Evolutionary conservation across 2,113 vertebrate genomes (phyloP), one percentile per base, ranked within the genome.

Genomic region (Oenanthe oenanthe): DNA sequence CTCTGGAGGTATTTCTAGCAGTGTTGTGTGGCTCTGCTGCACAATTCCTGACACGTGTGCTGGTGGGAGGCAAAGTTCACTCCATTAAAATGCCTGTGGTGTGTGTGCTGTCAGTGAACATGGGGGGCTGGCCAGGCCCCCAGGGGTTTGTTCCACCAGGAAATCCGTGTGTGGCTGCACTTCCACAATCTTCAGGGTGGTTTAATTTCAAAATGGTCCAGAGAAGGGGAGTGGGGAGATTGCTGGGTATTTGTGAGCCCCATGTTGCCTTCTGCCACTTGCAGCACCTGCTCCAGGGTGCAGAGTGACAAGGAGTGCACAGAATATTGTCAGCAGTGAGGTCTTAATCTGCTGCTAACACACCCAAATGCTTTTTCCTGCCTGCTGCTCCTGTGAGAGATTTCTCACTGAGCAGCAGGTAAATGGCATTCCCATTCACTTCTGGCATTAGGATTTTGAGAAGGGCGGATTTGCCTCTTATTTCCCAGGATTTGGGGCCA

Each of bases 201-300:
- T 79, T 95, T 89, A 58, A 66, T 79, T 88, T 93, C 8, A 87
- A 83, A 89, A 71, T 76, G 71, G 58, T 34, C 81, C 63, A 51
- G 29, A 32, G 54, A 21, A 43, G 54, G 81, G 28, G 57, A 13
- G 0, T 34, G 34, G 18, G 31, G 84, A 63, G 80, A n/a, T 61
- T 36, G 93, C 90, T 93, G 95, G 93, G 13, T 93, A 6, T 66
- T 80, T 91, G 67, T 71, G 70, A 72, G 70, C 65, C 77, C 66
- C 1, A 1, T 31, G 60, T 54, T 73, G 62, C 68, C 21, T 47
- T 62, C 40, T 94, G 81, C 76, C 68, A 1, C 40, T 79, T 26
- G 60, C 31, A 20, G 81, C 58, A 62, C 56, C 74, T 6, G 32
- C 66, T 56, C 16, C 43, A 9, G 61, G 36, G 61, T 9, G 5